Evolutionary conservation across 1,140 invertebrate genomes (phyloP), one percentile per base, ranked within the genome.

Genomic region (Metaphire vulgaris): DNA sequence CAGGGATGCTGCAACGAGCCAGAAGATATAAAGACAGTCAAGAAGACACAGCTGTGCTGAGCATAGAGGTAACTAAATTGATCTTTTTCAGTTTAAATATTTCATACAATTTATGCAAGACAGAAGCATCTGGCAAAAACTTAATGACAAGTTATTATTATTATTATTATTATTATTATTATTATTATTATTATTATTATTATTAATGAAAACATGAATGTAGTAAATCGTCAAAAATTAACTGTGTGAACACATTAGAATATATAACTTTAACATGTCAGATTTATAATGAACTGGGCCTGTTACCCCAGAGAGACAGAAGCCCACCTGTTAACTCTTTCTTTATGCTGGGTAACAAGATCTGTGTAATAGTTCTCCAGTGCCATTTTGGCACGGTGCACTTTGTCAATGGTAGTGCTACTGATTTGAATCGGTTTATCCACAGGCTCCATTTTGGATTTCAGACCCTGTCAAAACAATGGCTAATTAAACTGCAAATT

Each of bases 361-460:
- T 99, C 99, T 85, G 92, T 95, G 87, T 99, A 99, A 88, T 98
- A 99, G 88, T 98, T 99, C 88, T 99, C 97, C 83, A 99, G 88
- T 73, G 96, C 97, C 80, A 99, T 93, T 89, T 99, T 99, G 78
- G 97, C 96, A 88, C 98, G 98, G 82, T 96, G 98, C 77, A 97
- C 97, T 89, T 99, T 99, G 89, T 99, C 97, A 83, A 96, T 89
- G 79, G 96, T 98, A 87, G 98, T 84, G 77, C 81, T 83, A 76
- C 83, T 85, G 69, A 85, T 81, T 56, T 80, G 6, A 31, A 69
- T 26, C 21, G 41, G 41, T 21, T 56, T 84, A 80, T 83, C 84
- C 76, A 86, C 83, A 76, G 85, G 83, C 82, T 83, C 83, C 85
- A 85, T 86, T 79, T 84, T 85, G 83, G 84, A 83, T 83, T 79